Evolutionary conservation across 1,140 invertebrate genomes (phyloP), one percentile per base, ranked within the genome.

Genomic region (Zeugodacus cucurbitae): DNA sequence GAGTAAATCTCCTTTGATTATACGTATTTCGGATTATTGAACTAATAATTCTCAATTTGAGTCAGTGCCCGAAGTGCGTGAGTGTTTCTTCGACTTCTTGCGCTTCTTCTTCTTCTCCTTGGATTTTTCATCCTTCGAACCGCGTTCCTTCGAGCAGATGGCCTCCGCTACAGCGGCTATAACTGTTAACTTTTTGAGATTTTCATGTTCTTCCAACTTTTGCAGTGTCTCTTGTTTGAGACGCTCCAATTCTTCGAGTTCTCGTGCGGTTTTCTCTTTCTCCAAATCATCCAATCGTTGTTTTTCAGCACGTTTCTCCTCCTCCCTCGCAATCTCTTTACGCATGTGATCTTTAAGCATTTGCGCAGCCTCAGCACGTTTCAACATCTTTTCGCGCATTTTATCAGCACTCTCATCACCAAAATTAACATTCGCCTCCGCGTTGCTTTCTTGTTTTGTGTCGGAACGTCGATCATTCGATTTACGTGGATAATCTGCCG

Each of bases 281-380:
- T 93, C 91, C 17, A 92, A n/a, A 29, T 93, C 92, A 32, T 93
- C 92, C 37, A 90, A 86, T 26, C 91, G 90, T 89, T 90, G 90
- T 70, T 94, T 88, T 91, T 92, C 90, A 88, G 93, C 89, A 89
- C 94, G 91, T 90, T 93, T 89, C 91, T 94, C 90, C 91, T 93
- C 90, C 93, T 91, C 91, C 89, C 93, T 94, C 90, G 92, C 90
- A 74, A 94, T 93, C 88, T 94, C 94, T 88, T 94, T 93, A 90
- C 94, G 94, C 94, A 95, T 95, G 89, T 95, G 94, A 87, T 95
- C 94, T 88, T 94, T 94, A 1, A 95, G 89, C 70, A 95, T 90
- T 82, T 95, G 89, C 0, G 95, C 90, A 10, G 94, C 94, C 89
- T 94, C 94, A 1, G 91, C 93, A 0, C 94, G 91, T 88, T 91